These are phyloP conservation scores for Catharus minimus DNA, from an alignment of 2,113 vertebrate species.

Conservation along the genomic window DNA sequence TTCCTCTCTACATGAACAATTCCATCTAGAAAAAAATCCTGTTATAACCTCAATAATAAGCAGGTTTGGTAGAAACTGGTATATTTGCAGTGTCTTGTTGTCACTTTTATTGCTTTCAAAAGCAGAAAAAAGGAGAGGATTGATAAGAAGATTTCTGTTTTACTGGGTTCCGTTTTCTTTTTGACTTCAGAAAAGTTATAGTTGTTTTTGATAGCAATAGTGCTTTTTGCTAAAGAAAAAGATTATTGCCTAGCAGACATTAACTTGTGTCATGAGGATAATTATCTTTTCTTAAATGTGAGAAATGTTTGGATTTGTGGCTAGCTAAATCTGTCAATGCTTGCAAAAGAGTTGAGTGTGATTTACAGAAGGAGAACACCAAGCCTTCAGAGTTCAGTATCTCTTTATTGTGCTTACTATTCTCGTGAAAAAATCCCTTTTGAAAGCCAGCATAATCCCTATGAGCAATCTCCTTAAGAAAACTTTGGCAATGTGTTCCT, in stretches of 20 bases:
- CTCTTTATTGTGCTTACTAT: background rate
- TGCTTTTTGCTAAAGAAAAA: background rate
- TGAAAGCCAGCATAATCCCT: conserved; percentile 15
- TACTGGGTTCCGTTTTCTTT: background rate
- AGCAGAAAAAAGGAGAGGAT: background rate
- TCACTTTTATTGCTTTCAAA: background rate
- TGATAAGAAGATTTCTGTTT: background rate
- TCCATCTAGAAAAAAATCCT: background rate
- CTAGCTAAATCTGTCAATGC: background rate
- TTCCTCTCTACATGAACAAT: background rate
- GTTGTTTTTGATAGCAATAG: background rate
- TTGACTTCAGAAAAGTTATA: background rate
- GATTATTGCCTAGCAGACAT: background rate
- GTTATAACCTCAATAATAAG: background rate
- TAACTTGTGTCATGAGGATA: background rate
- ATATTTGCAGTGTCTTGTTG: background rate
- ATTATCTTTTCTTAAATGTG: background rate
- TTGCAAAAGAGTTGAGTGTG: background rate
- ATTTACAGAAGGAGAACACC: background rate
- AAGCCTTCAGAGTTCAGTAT: background rate
- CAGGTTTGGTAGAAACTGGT: background rate
- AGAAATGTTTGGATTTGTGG: conserved; percentile 7
- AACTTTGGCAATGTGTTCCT: conserved; percentile 36
- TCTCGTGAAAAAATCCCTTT: background rate
- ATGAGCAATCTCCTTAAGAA: conserved; percentile 21